Conservation (phyloP, 2,113 vertebrate genomes). For the Haemorhous mexicanus region DNA sequence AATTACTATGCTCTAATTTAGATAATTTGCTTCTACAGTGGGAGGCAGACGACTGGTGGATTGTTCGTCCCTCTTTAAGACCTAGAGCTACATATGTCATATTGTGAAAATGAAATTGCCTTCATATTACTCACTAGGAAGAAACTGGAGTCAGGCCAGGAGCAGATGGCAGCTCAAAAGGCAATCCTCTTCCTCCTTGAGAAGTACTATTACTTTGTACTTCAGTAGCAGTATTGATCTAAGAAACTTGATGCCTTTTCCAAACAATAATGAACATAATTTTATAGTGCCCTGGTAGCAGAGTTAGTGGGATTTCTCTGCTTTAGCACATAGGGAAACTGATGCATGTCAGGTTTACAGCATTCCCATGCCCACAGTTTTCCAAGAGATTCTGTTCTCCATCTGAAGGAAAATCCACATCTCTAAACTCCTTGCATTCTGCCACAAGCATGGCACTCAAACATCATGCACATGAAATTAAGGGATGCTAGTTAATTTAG, state of each 20-base stretch:
- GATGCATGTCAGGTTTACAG: neutral
- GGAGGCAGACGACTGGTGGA: slow-evolving; percentile 20
- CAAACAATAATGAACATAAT: neutral
- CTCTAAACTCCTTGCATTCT: neutral
- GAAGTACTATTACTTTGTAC: slow-evolving; percentile 47
- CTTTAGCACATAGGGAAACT: neutral
- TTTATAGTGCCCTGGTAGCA: neutral
- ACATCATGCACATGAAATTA: neutral
- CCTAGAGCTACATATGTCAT: slow-evolving; percentile 34
- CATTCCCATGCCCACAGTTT: neutral
- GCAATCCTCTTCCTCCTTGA: slow-evolving; percentile 46
- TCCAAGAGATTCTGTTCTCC: neutral
- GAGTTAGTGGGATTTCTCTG: neutral
- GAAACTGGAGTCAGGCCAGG: slow-evolving; percentile 55
- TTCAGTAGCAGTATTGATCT: slow-evolving; percentile 18
- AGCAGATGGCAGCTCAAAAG: slow-evolving; percentile 67
- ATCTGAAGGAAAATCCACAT: neutral
- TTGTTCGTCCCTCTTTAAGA: slow-evolving; percentile 15
- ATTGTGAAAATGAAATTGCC: slow-evolving; percentile 54
- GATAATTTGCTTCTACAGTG: slow-evolving; percentile 17
- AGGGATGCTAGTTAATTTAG: neutral
- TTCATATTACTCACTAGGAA: slow-evolving; percentile 43
- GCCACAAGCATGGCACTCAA: neutral
- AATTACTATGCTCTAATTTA: slow-evolving; percentile 22
- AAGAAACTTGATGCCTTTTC: slow-evolving; percentile 27